Evolutionary conservation across 2,113 vertebrate genomes (phyloP).

Genomic region (Embiotoca jacksoni): DNA sequence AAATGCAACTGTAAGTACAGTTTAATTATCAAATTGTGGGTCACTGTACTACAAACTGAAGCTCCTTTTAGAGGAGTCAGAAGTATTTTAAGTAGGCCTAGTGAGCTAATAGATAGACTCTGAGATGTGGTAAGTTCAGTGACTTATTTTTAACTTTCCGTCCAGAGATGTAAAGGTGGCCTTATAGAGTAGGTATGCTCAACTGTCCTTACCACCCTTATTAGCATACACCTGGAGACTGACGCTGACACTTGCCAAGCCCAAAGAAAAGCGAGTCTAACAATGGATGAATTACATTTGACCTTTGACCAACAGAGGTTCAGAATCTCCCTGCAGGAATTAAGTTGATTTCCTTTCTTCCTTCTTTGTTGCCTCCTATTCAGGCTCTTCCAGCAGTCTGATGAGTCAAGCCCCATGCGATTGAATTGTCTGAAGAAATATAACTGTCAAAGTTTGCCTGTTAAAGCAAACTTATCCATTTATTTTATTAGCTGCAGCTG

Average conservation of each 20-base stretch:
- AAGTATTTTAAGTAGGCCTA: constrained; percentile 1
- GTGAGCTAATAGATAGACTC: not conserved
- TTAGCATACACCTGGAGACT: constrained; percentile 40
- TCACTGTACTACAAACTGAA: not conserved
- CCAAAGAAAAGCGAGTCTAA: constrained; percentile 32
- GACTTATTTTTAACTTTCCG: constrained; percentile 42
- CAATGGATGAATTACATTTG: constrained; percentile 45
- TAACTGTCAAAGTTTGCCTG: constrained; percentile 29
- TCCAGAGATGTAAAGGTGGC: constrained; percentile 28
- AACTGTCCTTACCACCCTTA: constrained; percentile 21
- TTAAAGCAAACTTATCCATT: constrained; percentile 39
- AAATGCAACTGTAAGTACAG: no score
- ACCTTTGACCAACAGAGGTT: constrained; percentile 35
- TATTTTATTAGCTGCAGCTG: constrained; percentile 18
- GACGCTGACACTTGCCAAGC: constrained; percentile 2
- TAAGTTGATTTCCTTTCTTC: constrained; percentile 9
- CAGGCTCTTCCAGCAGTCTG: not conserved
- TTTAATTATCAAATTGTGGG: not conserved
- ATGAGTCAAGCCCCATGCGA: constrained; percentile 10
- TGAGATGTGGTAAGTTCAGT: constrained; percentile 10
- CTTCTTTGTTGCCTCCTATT: not conserved
- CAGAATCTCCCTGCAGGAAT: constrained; percentile 26
- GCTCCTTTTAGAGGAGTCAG: not conserved
- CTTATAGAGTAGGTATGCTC: constrained; percentile 11
- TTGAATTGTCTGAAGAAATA: constrained; percentile 23